Evolutionary conservation across 1,140 invertebrate species (phyloP).

Genomic region (Drosophila nigrodunni): DNA sequence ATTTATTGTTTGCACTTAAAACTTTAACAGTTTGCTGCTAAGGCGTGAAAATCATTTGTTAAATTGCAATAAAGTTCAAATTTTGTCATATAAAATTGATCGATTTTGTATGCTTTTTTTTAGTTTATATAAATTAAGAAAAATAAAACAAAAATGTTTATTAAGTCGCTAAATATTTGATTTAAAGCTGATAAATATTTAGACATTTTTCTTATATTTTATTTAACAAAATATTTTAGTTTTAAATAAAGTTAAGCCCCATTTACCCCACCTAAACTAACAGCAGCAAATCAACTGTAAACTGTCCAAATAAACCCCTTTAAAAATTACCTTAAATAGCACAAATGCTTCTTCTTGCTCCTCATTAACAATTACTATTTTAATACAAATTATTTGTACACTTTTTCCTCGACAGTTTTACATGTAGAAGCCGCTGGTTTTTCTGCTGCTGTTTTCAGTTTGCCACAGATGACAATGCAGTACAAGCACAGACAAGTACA

Average conservation of each 20-base stretch:
- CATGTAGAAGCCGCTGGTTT: constrained; percentile 1
- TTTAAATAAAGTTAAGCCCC: too few species aligned
- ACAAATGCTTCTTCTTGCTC: background rate
- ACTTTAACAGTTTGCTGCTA: background rate
- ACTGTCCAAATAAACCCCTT: too few species aligned
- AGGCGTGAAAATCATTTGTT: background rate
- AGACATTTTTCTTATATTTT: too few species aligned
- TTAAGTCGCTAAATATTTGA: too few species aligned
- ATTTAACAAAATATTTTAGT: too few species aligned
- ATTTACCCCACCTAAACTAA: too few species aligned
- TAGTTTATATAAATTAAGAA: too few species aligned
- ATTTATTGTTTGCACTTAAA: background rate
- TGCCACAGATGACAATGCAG: constrained; percentile 38
- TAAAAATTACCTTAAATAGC: background rate
- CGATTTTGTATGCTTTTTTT: too few species aligned
- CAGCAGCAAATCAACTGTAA: too few species aligned
- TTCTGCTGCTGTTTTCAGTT: constrained; percentile 17
- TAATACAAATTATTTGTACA: background rate
- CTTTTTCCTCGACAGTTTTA: constrained; percentile 3
- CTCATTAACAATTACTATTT: background rate
- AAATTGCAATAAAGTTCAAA: background rate
- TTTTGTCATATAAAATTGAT: background rate
- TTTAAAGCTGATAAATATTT: too few species aligned
- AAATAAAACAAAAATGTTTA: too few species aligned
- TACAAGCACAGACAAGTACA: constrained; percentile 16